A percentile compares a stretch with the other conserved stretches of the same genome.
Conservation (phyloP, 1,140 invertebrate species). For the Aethina tumida region DNA sequence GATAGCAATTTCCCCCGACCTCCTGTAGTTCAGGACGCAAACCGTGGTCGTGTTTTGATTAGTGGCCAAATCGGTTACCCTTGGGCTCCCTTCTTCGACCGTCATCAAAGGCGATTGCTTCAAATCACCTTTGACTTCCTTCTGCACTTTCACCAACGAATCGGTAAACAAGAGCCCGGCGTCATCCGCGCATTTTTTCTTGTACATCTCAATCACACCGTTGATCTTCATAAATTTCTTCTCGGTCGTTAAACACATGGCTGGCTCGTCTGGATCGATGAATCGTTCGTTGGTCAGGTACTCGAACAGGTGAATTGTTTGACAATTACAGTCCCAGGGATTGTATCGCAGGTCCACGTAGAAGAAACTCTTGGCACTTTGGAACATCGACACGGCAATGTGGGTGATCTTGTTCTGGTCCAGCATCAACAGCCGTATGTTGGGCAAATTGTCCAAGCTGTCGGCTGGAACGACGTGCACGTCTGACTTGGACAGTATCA, state of each 20-base stretch:
- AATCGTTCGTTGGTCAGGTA: conserved; percentile 15
- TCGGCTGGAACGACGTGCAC: conserved; percentile 18
- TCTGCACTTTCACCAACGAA: conserved; percentile 1
- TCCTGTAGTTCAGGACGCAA: too few species aligned
- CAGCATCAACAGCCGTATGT: conserved; percentile 22
- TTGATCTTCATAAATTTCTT: conserved; percentile 9
- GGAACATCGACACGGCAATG: conserved; percentile 21
- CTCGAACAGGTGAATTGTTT: conserved; percentile 25
- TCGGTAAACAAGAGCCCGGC: too few species aligned
- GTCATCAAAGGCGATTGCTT: neutral
- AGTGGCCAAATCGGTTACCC: too few species aligned
- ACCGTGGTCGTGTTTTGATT: too few species aligned
- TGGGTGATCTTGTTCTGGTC: conserved; percentile 28
- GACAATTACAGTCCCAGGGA: conserved; percentile 25
- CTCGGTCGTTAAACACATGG: too few species aligned
- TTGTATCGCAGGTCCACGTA: conserved; percentile 23
- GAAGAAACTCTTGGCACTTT: conserved; percentile 9
- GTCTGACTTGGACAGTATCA: conserved; percentile 22
- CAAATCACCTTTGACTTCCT: too few species aligned
- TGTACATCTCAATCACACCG: too few species aligned
- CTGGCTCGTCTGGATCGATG: conserved; percentile 19
- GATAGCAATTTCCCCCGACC: too few species aligned
- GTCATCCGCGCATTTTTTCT: too few species aligned
- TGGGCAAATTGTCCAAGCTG: conserved; percentile 20
- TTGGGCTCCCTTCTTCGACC: too few species aligned